phyloP scores from a whole-genome alignment of 2,888 invertebrate species.

The Idaea aversata region DNA sequence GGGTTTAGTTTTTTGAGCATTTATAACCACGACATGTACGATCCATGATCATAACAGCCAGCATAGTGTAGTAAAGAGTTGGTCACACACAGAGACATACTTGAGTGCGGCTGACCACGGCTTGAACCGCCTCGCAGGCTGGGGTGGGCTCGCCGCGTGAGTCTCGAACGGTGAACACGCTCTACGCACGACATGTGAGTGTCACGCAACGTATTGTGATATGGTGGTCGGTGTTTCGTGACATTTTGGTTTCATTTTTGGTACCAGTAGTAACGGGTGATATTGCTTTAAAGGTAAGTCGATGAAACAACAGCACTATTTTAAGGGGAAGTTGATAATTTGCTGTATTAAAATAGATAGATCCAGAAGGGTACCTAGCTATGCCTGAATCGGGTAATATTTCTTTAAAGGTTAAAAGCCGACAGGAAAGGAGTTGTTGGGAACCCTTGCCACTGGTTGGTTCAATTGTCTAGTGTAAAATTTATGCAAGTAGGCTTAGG shows the following conservation, averaged over 20 bases:
- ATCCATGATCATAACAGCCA: conserved; percentile 29
- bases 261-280: background rate
- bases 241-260: background rate
- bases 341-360: too few species aligned
- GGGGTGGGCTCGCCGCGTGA: conserved; percentile 44
- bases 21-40: background rate
- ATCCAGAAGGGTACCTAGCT: too few species aligned
- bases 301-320: too few species aligned
- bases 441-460: too few species aligned
- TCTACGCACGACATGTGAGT: conserved; percentile 49
- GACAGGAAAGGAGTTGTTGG: too few species aligned
- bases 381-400: too few species aligned
- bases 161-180: conserved; percentile 37
- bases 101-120: conserved; percentile 70
- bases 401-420: too few species aligned
- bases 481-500: too few species aligned
- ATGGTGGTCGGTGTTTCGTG: conserved; percentile 8
- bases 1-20: too few species aligned
- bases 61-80: conserved; percentile 35
- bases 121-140: conserved; percentile 63
- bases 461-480: too few species aligned
- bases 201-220: conserved; percentile 33
- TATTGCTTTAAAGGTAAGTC: too few species aligned
- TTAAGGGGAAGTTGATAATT: too few species aligned
- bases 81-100: conserved; percentile 52